phyloP scores from a whole-genome alignment of 2,888 invertebrate species.

The Drosophila fulvimacula region DNA sequence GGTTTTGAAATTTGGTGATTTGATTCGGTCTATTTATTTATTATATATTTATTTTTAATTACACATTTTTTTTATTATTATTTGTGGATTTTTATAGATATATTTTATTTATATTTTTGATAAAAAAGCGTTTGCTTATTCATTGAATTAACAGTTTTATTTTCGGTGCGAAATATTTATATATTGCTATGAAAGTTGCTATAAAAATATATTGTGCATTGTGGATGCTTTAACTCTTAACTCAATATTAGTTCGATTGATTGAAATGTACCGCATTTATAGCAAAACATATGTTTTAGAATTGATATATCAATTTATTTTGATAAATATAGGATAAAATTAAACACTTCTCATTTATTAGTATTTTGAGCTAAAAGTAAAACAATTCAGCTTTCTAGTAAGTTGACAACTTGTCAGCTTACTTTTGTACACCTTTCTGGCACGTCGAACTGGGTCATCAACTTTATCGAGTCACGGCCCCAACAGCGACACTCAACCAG shows the following conservation, averaged over 20 bases:
- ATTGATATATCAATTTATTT: background rate
- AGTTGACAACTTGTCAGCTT: background rate
- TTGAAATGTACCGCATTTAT: no score
- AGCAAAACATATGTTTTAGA: no score
- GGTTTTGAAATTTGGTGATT: background rate
- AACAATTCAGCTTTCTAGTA: slow-evolving; percentile 4
- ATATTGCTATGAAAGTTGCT: background rate
- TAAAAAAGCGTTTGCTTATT: background rate
- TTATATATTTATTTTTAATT: background rate
- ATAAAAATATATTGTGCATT: background rate
- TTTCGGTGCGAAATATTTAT: background rate
- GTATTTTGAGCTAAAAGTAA: background rate
- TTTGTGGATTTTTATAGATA: background rate
- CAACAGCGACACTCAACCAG: slow-evolving; percentile 22
- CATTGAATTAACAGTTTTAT: background rate
- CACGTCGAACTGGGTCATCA: slow-evolving; percentile 61
- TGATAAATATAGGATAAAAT: background rate
- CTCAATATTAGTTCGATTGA: no score
- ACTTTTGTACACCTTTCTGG: slow-evolving; percentile 8
- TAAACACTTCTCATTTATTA: background rate
- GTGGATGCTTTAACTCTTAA: no score
- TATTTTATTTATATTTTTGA: background rate
- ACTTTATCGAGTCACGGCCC: slow-evolving; percentile 52
- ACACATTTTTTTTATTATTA: background rate
- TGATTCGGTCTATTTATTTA: background rate